A percentile compares a stretch with the other conserved stretches of the same genome.
Evolutionary conservation across 2,113 vertebrate genomes (phyloP).

Genomic region (Epinephelus fuscoguttatus): DNA sequence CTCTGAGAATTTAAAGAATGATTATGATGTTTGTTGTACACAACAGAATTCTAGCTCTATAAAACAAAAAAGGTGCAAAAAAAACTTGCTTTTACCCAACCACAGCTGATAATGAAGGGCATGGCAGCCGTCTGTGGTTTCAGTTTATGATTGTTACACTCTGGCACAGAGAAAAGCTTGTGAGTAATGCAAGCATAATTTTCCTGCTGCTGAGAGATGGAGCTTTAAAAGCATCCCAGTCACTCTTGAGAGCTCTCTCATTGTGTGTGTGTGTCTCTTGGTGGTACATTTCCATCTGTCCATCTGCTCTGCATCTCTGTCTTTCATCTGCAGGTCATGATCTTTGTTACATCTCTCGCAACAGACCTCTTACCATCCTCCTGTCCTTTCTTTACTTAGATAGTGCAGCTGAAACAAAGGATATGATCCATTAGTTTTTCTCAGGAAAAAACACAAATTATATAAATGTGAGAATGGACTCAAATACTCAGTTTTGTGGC

Average conservation of each 20-base stretch:
- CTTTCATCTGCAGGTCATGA: conserved; percentile 26
- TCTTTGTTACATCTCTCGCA: conserved; percentile 3
- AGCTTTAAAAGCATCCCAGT: conserved; percentile 59
- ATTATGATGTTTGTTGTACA: background rate
- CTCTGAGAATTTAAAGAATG: background rate
- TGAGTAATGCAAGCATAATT: conserved; percentile 25
- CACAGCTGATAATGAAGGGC: conserved; percentile 11
- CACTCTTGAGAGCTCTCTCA: conserved; percentile 35
- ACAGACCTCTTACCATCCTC: background rate
- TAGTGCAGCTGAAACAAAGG: too few relatives aligned
- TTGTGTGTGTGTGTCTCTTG: conserved; percentile 13
- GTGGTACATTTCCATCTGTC: conserved; percentile 18
- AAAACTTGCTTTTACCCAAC: conserved; percentile 26
- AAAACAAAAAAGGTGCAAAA: background rate
- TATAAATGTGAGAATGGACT: background rate
- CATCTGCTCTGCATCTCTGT: conserved; percentile 1
- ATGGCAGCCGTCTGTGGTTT: conserved; percentile 20
- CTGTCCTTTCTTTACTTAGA: background rate
- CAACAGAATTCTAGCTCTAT: background rate
- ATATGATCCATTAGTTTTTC: background rate
- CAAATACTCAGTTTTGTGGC: background rate
- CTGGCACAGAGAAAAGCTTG: conserved; percentile 8
- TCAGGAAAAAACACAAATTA: background rate
- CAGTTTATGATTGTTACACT: conserved; percentile 21
- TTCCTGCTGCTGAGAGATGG: conserved; percentile 40